Evolutionary conservation across 1,140 invertebrate species (phyloP).

Genomic region (Notospermus geniculatus): DNA sequence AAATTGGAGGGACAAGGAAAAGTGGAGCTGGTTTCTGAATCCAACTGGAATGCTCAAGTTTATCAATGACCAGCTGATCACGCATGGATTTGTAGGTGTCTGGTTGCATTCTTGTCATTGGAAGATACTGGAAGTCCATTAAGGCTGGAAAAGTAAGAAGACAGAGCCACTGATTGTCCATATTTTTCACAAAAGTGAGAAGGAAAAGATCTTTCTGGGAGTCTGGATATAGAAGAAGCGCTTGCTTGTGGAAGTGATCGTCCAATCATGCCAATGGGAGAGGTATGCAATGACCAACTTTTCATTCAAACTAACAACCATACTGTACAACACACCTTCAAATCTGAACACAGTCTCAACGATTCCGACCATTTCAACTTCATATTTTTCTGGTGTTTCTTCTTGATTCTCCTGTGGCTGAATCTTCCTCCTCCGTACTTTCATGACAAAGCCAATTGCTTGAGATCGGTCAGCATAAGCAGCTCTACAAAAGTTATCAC

Average conservation of each 20-base stretch:
- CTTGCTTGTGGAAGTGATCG: background rate
- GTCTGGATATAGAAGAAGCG: too few relatives aligned
- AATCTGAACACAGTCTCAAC: slow-evolving; percentile 72
- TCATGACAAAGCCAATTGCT: slow-evolving; percentile 71
- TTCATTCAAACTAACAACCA: slow-evolving; percentile 1
- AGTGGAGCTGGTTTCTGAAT: slow-evolving; percentile 60
- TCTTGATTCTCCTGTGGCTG: slow-evolving; percentile 27
- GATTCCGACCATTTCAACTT: slow-evolving; percentile 66
- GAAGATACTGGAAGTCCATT: slow-evolving; percentile 88
- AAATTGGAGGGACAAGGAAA: slow-evolving; percentile 73
- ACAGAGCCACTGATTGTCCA: slow-evolving; percentile 34
- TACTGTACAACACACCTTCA: slow-evolving; percentile 61
- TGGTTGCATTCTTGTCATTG: slow-evolving; percentile 61
- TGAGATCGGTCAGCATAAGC: slow-evolving; percentile 68
- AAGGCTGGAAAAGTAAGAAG: slow-evolving; percentile 62
- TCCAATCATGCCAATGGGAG: background rate
- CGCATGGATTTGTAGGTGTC: slow-evolving; percentile 68
- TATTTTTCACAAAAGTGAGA: too few relatives aligned
- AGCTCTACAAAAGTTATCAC: slow-evolving; percentile 81
- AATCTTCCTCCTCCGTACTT: slow-evolving; percentile 56
- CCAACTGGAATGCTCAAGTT: slow-evolving; percentile 33
- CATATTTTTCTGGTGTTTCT: slow-evolving; percentile 35
- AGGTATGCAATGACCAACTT: background rate
- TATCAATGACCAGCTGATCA: slow-evolving; percentile 54
- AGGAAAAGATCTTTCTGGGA: too few relatives aligned